Evolutionary conservation across 1,140 invertebrate genomes (phyloP).

Genomic region (Ceratina australensis): DNA sequence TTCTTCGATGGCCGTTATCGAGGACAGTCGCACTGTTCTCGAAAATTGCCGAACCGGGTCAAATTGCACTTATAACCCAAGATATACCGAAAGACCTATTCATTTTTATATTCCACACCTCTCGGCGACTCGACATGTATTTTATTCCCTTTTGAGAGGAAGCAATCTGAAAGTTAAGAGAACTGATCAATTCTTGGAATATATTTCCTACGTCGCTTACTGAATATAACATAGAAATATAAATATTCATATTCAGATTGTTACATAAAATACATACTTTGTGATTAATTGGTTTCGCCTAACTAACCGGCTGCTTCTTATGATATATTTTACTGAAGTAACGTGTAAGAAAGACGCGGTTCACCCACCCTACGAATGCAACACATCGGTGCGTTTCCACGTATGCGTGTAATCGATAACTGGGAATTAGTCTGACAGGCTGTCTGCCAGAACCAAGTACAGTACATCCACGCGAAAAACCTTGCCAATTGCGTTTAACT

Average conservation of each 20-base stretch:
- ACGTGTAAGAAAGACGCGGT: constrained; percentile 33
- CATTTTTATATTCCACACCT: no score
- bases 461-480: constrained; percentile 32
- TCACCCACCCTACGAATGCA: constrained; percentile 56
- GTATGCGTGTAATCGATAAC: constrained; percentile 72
- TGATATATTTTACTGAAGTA: constrained; percentile 24
- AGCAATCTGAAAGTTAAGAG: no score
- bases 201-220: no score
- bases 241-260: no score
- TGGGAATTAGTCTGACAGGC: constrained; percentile 71
- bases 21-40: not conserved
- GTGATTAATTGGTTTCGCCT: no score
- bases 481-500: constrained; percentile 18
- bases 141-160: no score
- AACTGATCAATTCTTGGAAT: no score
- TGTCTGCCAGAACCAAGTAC: constrained; percentile 65
- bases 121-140: no score
- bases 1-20: constrained; percentile 31
- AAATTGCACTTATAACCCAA: not conserved
- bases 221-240: no score
- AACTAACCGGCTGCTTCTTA: no score
- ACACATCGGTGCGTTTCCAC: constrained; percentile 59
- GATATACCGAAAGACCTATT: no score
- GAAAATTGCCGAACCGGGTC: constrained; percentile 1
- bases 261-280: no score